These are phyloP conservation scores for Sepiola atlantica DNA, from an alignment of 2,888 invertebrate species.

Conservation along the genomic window DNA sequence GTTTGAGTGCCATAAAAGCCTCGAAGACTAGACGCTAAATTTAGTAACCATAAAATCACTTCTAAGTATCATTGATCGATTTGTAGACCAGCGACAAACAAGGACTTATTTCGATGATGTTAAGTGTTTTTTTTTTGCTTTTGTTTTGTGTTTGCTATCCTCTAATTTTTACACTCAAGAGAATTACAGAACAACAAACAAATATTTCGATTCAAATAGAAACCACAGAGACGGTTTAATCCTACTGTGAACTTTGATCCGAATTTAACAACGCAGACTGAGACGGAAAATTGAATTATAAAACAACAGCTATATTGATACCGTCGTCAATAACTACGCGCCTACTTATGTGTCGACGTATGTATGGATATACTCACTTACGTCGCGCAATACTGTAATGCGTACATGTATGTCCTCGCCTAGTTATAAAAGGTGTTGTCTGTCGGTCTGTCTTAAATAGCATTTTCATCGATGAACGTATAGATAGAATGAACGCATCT, in stretches of 20 bases:
- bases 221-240: not conserved
- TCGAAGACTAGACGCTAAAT: not conserved
- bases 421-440: too few species aligned
- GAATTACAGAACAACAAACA: not conserved
- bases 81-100: not conserved
- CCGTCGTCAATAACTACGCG: too few species aligned
- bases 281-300: not conserved
- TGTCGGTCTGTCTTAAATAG: too few species aligned
- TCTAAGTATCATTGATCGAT: not conserved
- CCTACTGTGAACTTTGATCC: not conserved
- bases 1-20: not conserved
- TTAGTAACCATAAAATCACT: not conserved
- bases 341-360: too few species aligned
- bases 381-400: too few species aligned
- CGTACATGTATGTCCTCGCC: too few species aligned
- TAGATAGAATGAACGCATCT: too few species aligned
- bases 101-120: not conserved
- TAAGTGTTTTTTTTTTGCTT: not conserved
- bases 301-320: not conserved
- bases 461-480: too few species aligned
- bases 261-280: not conserved
- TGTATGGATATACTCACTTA: too few species aligned
- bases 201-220: not conserved
- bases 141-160: not conserved
- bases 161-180: not conserved